Percentiles rank a stretch among this genome's conserved stretches.
Evolutionary conservation across 2,888 invertebrate species (phyloP).

Genomic region (Agrotis ipsilon): DNA sequence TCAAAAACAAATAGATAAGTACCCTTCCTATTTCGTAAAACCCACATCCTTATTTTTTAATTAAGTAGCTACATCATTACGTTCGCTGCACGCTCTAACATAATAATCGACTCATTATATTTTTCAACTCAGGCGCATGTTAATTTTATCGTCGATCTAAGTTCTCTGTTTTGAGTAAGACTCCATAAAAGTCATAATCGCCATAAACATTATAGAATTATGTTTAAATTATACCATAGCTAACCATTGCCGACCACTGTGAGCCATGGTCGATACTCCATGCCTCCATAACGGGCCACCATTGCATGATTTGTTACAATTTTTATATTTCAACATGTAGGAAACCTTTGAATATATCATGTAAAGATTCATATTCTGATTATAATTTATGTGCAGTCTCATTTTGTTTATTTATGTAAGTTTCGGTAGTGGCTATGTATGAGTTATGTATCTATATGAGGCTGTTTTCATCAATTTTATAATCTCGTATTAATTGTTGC

Average conservation of each 20-base stretch:
- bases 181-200: constrained; percentile 60
- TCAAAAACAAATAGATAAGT: too few species aligned
- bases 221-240: constrained; percentile 66
- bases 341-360: constrained; percentile 44
- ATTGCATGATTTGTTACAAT: constrained; percentile 55
- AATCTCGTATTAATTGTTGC: too few species aligned
- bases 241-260: constrained; percentile 50
- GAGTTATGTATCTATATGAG: background rate
- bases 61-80: constrained; percentile 28
- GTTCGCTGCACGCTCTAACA: constrained; percentile 25
- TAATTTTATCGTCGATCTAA: constrained; percentile 52
- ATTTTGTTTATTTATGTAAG: constrained; percentile 29
- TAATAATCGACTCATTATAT: constrained; percentile 50
- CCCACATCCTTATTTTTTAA: constrained; percentile 3
- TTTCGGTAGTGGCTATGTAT: constrained; percentile 4
- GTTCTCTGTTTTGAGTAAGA: constrained; percentile 59
- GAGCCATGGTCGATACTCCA: constrained; percentile 48
- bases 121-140: constrained; percentile 42
- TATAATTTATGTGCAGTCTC: background rate
- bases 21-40: too few species aligned
- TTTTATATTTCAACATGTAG: constrained; percentile 46
- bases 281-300: constrained; percentile 47
- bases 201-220: constrained; percentile 69
- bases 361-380: constrained; percentile 41
- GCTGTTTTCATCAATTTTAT: background rate